Percentiles rank a stretch among this genome's conserved stretches.
Evolutionary conservation across 2,888 invertebrate species (phyloP).

Genomic region (Linnaemya vulpina): DNA sequence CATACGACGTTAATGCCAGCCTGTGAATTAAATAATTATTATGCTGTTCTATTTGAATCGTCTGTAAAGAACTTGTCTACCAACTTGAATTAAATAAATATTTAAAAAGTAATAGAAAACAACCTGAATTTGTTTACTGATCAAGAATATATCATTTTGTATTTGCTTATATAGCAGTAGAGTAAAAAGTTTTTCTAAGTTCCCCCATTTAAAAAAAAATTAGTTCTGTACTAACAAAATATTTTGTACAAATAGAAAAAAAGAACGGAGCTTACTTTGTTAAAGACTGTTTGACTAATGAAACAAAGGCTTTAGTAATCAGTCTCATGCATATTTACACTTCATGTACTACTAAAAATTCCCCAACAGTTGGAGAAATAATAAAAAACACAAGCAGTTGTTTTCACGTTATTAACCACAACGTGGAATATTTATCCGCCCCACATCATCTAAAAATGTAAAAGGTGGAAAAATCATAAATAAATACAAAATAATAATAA

Average conservation of each 20-base stretch:
- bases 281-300: neutral
- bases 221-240: no score
- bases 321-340: neutral
- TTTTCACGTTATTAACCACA: constrained; percentile 47
- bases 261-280: no score
- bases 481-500: constrained; percentile 1
- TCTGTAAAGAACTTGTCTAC: no score
- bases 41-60: no score
- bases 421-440: constrained; percentile 36
- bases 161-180: no score
- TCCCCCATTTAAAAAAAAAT: no score
- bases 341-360: constrained; percentile 1
- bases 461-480: neutral
- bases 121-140: neutral
- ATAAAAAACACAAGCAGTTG: constrained; percentile 9
- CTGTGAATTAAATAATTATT: no score
- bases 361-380: constrained; percentile 39
- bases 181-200: no score
- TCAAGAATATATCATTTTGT: no score
- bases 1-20: no score
- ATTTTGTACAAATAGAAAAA: neutral
- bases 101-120: neutral
- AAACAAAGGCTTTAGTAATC: neutral
- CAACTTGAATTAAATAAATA: no score
- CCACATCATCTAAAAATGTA: neutral